Base-by-base conservation (phyloP, 2,797 vertebrate species). In the Pelochelys cantorii region DNA sequence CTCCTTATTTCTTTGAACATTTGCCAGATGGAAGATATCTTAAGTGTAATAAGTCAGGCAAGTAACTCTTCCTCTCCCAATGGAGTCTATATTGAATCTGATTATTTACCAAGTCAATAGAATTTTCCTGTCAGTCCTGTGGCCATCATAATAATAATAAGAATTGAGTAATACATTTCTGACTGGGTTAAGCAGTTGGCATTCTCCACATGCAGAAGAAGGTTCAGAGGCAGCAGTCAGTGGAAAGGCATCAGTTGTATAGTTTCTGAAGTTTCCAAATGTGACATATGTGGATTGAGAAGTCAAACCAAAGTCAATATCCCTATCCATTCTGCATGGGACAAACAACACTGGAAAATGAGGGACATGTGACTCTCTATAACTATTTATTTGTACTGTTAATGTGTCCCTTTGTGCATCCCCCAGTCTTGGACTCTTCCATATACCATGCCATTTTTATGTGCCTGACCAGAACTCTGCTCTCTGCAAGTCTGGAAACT, bases 381-480 rank as follows among this genome's bases (percentile, higher is more conserved):
- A 87, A 86, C 25, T 95, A 92, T 91, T 93, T 94, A 81, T 90
- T 92, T 89, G 84, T 84, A 77, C 86, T 89, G n/a, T 57, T 96
- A 92, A 94, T 91, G 42, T 56, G 93, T 86, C 82, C 90, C 90
- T 89, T 68, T 25, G 57, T 86, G 79, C 85, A 89, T 9, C 75
- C 86, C 95, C 90, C 42, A 37, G 37, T 42, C 37, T 42, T 74
- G 71, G 22, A 42, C 22, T 74, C 34, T 65, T 14, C 62, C 31
- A 65, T 31, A 65, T n/a, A 62, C 29, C 29, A 29, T 62, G 31
- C 62, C 62, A 65, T 65, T n/a, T 62, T 65, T 37, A 25, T 34
- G 68, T 74, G n/a, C 42, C 23, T 74, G 71, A 42, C 18, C 71
- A 42, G 37, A 74, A 74, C 42, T 48, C 42, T 48, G 42, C 42